Base-by-base conservation (phyloP, 2,797 vertebrate genomes). In the Pogonophryne albipinna region DNA sequence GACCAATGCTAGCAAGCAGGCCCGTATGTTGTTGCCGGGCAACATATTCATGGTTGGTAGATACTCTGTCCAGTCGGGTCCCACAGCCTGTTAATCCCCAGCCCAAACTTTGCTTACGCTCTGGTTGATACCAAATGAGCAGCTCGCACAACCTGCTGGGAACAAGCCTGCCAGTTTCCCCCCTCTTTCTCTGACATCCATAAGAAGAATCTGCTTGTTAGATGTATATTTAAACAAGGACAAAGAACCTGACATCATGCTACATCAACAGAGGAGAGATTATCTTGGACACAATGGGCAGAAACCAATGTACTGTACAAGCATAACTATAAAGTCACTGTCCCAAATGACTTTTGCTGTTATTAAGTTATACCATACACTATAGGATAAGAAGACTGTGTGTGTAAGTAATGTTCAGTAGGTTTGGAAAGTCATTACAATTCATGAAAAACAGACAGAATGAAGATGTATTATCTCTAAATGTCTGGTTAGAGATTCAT, bases 101-200 rank as follows among this genome's bases (percentile, higher is more conserved):
- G 84, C 58, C 75, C 85, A 92, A 94, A 94, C 90, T 91, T 86
- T 85, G 80, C 89, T 93, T 82, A 90, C 76, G 85, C 90, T 94
- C 88, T 52, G 77, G 47, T 92, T 92, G 79, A 91, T 84, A 87
- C 84, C 70, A 88, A 92, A 90, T 77, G 71, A 87, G 76, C 83
- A 85, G 67, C 62, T 83, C 46, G 8, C 74, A 79, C 77, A 80
- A 73, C 71, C 71, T 58, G 65, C 84, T 91, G 84, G 82, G 88
- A 92, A 89, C 57, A 16, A 77, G 76, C 77, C 70, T 65, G 61
- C 6, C 31, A 69, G 59, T 49, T 77, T 65, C 49, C 47, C 23
- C 23, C 66, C 76, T 44, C 23, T 38, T 70, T 76, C 70, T 51
- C 74, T 79, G 47, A 52, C 67, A 76, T 66, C 65, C 55, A 61